Evolutionary conservation across 2,888 invertebrate species (phyloP).

Genomic region (Xestobium rufovillosum): DNA sequence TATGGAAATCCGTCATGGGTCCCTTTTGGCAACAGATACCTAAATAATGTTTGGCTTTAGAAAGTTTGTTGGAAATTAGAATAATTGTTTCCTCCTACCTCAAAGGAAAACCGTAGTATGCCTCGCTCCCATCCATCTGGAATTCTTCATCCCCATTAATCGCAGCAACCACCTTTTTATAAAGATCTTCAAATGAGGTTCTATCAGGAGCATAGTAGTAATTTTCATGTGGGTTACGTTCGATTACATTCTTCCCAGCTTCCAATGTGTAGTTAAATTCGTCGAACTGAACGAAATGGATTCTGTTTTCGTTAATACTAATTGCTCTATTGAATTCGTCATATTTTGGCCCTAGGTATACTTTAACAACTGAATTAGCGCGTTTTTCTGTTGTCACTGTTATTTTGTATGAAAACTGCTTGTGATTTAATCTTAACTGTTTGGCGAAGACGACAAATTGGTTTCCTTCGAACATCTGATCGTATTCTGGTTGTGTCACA

Average conservation of each 20-base stretch:
- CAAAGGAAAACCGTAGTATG: conserved; percentile 30
- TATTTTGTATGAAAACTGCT: conserved; percentile 56
- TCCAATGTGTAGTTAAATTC: conserved; percentile 52
- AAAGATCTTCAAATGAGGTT: not conserved
- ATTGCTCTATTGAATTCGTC: conserved; percentile 54
- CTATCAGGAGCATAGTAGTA: conserved; percentile 38
- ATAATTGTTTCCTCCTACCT: too few species aligned
- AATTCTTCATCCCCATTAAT: conserved; percentile 38
- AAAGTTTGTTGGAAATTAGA: too few species aligned
- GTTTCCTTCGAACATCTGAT: too few species aligned
- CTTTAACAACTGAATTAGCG: conserved; percentile 51
- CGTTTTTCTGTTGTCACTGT: conserved; percentile 53
- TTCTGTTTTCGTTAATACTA: conserved; percentile 50
- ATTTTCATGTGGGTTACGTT: conserved; percentile 58
- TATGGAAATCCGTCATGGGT: conserved; percentile 8
- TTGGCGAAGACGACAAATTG: conserved; percentile 49
- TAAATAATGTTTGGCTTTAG: too few species aligned
- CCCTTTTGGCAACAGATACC: conserved; percentile 13
- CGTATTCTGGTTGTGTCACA: conserved; percentile 44
- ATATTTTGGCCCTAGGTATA: conserved; percentile 65
- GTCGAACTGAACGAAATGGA: conserved; percentile 56
- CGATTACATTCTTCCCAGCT: conserved; percentile 58
- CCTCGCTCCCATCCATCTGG: conserved; percentile 11
- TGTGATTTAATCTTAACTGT: conserved; percentile 64
- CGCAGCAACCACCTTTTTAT: not conserved